A percentile compares a stretch with the other conserved stretches of the same genome.
Conservation (phyloP, 2,888 invertebrate species). For the Andrena bicolor region DNA sequence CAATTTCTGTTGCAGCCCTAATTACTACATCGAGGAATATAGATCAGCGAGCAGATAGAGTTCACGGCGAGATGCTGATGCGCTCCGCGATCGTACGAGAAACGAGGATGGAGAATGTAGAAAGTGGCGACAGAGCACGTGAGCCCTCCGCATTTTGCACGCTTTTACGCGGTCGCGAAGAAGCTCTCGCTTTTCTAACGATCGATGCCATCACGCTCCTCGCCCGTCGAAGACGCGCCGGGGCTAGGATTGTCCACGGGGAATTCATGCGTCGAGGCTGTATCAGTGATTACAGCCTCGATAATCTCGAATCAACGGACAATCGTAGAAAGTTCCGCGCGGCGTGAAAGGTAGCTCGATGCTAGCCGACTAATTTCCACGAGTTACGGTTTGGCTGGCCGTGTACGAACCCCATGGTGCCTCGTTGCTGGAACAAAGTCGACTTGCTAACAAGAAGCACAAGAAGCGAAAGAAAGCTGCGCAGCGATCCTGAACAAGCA, state of each 20-base stretch:
- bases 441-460: neutral
- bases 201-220: slow-evolving; percentile 4
- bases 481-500: neutral
- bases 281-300: neutral
- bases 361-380: neutral
- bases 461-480: neutral
- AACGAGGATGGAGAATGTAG: slow-evolving; percentile 67
- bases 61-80: neutral
- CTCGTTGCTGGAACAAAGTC: neutral
- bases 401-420: neutral
- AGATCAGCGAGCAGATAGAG: neutral
- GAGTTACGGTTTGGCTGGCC: neutral
- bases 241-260: neutral
- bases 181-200: slow-evolving; percentile 43
- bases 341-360: slow-evolving; percentile 31
- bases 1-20: slow-evolving; percentile 23
- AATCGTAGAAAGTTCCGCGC: slow-evolving; percentile 43
- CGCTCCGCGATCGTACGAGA: slow-evolving; percentile 43
- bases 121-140: neutral
- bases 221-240: too few relatives aligned
- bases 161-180: slow-evolving; percentile 30
- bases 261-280: neutral
- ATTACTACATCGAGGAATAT: slow-evolving; percentile 30
- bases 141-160: slow-evolving; percentile 38
- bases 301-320: slow-evolving; percentile 19